phyloP scores from a whole-genome alignment of 2,797 vertebrate species.

The Ambastaia sidthimunki region DNA sequence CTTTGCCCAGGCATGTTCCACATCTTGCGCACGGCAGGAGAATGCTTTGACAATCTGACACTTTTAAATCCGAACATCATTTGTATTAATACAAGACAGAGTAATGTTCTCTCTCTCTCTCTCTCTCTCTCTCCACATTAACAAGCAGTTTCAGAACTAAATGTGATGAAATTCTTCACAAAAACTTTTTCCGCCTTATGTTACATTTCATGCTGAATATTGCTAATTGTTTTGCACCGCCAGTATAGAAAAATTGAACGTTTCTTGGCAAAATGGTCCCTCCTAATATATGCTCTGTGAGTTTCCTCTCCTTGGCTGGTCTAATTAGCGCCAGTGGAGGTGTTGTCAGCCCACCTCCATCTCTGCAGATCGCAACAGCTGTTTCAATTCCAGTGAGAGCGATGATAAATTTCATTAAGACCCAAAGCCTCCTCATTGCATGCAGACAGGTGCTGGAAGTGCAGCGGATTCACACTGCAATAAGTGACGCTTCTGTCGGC shows the following conservation, averaged over 20 bases:
- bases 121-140: conserved; percentile 18
- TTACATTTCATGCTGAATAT: conserved; percentile 41
- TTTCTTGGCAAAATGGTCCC: conserved; percentile 49
- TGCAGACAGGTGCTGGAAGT: conserved; percentile 52
- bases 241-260: conserved; percentile 45
- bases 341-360: conserved; percentile 61
- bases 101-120: conserved; percentile 3
- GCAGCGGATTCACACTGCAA: conserved; percentile 24
- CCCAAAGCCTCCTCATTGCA: conserved; percentile 52
- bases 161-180: background rate
- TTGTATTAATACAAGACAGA: conserved; percentile 33
- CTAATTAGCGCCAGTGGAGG: conserved; percentile 65
- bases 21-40: conserved; percentile 32
- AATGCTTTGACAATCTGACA: conserved; percentile 43
- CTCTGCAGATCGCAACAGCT: conserved; percentile 59
- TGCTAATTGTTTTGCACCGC: conserved; percentile 53
- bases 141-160: background rate
- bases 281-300: conserved; percentile 57
- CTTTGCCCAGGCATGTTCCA: conserved; percentile 44
- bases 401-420: conserved; percentile 60
- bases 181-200: conserved; percentile 34
- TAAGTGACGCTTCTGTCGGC: conserved; percentile 18
- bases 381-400: conserved; percentile 59
- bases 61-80: conserved; percentile 23
- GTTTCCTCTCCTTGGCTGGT: conserved; percentile 59